Conservation (phyloP, 1,140 invertebrate species). For the Ceratosolen fusciceps region DNA sequence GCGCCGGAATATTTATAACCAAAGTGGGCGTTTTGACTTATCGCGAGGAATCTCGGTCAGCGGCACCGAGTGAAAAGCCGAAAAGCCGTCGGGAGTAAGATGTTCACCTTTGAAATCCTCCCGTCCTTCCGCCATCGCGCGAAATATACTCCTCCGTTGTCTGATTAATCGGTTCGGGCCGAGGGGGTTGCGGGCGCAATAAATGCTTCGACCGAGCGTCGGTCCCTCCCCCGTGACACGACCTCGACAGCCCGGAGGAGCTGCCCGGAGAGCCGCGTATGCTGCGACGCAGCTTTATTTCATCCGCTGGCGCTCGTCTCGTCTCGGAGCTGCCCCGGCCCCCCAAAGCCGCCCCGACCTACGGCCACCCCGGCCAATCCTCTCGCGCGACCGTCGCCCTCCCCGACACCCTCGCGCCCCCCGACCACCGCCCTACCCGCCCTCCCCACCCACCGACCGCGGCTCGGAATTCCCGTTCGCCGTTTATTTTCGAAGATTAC, state of each 20-base stretch:
- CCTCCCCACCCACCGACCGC: neutral
- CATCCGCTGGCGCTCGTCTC: slow-evolving; percentile 40
- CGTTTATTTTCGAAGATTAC: slow-evolving; percentile 62
- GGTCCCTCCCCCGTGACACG: neutral
- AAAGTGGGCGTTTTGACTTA: neutral
- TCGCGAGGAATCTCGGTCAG: neutral
- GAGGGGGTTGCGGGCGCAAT: slow-evolving; percentile 23
- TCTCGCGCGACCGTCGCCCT: neutral
- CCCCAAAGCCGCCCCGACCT: no score
- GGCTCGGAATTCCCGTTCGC: slow-evolving; percentile 56
- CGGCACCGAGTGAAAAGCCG: neutral
- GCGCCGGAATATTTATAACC: neutral
- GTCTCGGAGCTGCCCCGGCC: neutral
- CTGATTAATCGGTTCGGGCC: slow-evolving; percentile 47
- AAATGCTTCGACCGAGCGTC: slow-evolving; percentile 46
- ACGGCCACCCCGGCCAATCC: no score
- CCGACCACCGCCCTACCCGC: neutral
- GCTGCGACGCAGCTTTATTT: slow-evolving; percentile 31
- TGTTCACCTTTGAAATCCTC: neutral
- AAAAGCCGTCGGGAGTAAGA: neutral
- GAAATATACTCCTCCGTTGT: slow-evolving; percentile 30
- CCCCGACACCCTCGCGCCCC: neutral
- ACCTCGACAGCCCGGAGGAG: slow-evolving; percentile 7
- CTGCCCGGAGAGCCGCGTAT: no score
- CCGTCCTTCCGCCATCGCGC: no score